Base-by-base conservation (phyloP, 2,113 vertebrate species). In the Polypterus bichir region DNA sequence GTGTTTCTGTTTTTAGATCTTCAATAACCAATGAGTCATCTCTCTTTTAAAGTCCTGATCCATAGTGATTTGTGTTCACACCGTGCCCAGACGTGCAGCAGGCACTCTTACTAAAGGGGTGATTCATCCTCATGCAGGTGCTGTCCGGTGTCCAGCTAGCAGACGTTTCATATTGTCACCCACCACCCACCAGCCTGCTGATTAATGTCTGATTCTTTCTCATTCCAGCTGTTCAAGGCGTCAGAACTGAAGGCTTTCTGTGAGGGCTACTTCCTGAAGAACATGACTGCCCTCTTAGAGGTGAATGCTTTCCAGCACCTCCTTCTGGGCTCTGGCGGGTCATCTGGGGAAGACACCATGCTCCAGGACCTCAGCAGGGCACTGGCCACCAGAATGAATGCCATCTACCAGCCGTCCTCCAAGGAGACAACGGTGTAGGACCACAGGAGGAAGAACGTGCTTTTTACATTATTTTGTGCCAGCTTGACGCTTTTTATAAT, bases 241-340 rank as follows among this genome's bases (percentile, higher is more conserved):
- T 62, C 64, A 1, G 82, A 88, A 73, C 76, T 88, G 3, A 79
- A 84, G 4, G 72, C 76, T 2, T 88, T 86, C 76, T 85, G 87
- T 56, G 84, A 83, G 76, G 86, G 85, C 71, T 88, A 83, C 61
- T 86, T 88, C 75, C 72, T 88, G 73, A 88, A 88, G 80, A 88
- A 86, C 76, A 82, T 87, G 85, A 80, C 82, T 73, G 76, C 84
- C 73, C 77, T 88, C 66, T 77, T 87, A 1, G 86, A 88, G n/a
- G 61, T 75, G 27, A 2, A 71, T 74, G 68, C 73, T 73, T 65
- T 75, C 80, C 1, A 71, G 70, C 59, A 69, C 70, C 66, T 71
- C 73, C 68, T 70, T 75, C 46, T 52, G 47, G 59, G 47, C n/a
- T 6, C 10, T 4, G 44, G 48, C 46, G 44, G 53, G 47, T 6